Percentiles rank a stretch among this genome's conserved stretches.
phyloP scores from a whole-genome alignment of 2,797 vertebrate species.

The Microchirus variegatus region DNA sequence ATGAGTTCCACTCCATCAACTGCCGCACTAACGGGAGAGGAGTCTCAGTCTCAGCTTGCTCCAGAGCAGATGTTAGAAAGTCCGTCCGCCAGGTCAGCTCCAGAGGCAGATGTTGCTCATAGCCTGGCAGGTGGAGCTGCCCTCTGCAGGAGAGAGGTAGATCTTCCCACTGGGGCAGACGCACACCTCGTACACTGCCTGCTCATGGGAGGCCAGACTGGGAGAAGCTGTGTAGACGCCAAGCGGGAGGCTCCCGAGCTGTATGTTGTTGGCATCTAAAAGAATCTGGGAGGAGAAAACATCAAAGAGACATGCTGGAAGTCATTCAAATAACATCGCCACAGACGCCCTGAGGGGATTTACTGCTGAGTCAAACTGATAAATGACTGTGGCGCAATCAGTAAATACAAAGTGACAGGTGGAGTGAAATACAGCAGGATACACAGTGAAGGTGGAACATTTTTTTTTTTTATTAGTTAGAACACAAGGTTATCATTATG shows the following conservation, averaged over 20 bases:
- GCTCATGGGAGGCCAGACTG: slow-evolving; percentile 71
- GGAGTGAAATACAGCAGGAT: slow-evolving; percentile 32
- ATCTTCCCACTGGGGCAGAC: slow-evolving; percentile 91
- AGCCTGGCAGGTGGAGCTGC: slow-evolving; percentile 91
- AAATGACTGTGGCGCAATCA: slow-evolving; percentile 38
- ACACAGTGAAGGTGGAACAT: slow-evolving; percentile 10
- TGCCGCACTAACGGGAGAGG: neutral
- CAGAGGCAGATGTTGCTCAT: slow-evolving; percentile 93
- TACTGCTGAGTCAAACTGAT: slow-evolving; percentile 30
- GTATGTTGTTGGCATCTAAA: slow-evolving; percentile 88
- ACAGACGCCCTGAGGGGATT: slow-evolving; percentile 39
- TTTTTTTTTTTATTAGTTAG: slow-evolving; percentile 22
- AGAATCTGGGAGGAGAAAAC: slow-evolving; percentile 81
- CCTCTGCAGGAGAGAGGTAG: slow-evolving; percentile 90
- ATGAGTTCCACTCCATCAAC: neutral
- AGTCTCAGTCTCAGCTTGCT: slow-evolving; percentile 17
- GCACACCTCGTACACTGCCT: slow-evolving; percentile 89
- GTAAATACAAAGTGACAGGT: slow-evolving; percentile 37
- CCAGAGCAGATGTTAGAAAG: slow-evolving; percentile 26
- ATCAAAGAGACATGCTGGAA: slow-evolving; percentile 24
- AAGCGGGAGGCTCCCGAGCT: slow-evolving; percentile 87
- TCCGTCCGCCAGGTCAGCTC: slow-evolving; percentile 70
- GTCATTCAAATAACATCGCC: slow-evolving; percentile 42
- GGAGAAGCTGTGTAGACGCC: slow-evolving; percentile 75
- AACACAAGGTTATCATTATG: neutral